These are phyloP conservation scores for Hafferia zeledoni DNA, from an alignment of 2,797 vertebrate species.

Conservation along the genomic window DNA sequence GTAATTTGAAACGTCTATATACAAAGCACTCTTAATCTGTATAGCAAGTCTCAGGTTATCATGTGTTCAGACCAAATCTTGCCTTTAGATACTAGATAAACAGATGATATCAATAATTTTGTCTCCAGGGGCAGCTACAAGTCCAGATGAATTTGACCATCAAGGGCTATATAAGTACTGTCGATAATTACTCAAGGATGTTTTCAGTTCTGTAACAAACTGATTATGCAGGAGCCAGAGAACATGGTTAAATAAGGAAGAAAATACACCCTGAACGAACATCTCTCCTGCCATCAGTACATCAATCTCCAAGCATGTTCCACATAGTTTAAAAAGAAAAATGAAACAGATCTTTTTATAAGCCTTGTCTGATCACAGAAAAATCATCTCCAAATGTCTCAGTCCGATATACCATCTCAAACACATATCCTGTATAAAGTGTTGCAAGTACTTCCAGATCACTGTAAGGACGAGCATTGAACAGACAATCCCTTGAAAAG, in stretches of 20 bases:
- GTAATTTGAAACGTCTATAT: neutral
- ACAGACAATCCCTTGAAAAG: neutral
- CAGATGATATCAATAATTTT: neutral
- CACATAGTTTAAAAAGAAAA: neutral
- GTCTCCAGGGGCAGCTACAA: neutral
- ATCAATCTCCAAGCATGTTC: neutral
- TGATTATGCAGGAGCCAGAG: neutral
- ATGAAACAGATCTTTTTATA: neutral
- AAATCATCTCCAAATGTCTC: neutral
- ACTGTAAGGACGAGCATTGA: neutral
- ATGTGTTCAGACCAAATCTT: neutral
- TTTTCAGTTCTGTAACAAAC: neutral
- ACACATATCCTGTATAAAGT: rapidly evolving
- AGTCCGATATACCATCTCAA: neutral
- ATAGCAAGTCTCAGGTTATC: neutral
- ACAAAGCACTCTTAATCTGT: neutral
- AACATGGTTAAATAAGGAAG: neutral
- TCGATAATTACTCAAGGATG: neutral
- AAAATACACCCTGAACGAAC: neutral
- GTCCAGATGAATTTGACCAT: neutral
- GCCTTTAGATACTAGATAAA: neutral
- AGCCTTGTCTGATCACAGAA: neutral
- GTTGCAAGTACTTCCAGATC: neutral
- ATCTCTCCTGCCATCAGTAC: neutral
- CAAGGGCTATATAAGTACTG: neutral